These are phyloP conservation scores for Fukomys damarensis DNA, from an alignment of 2,113 vertebrate species.

Conservation along the genomic window DNA sequence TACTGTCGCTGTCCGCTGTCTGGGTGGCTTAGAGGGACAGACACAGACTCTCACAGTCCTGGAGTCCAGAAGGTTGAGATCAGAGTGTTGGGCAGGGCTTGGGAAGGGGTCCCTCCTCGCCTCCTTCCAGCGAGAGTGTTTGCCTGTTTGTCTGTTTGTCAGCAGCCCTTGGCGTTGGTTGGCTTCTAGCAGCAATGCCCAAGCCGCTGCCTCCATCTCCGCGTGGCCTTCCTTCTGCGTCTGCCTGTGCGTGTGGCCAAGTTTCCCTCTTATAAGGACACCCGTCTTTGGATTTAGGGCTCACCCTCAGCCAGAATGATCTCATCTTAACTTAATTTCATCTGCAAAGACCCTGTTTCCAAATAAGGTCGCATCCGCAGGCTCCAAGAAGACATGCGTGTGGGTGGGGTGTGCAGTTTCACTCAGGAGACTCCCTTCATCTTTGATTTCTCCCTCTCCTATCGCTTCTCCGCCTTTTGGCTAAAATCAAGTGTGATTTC, in stretches of 20 bases:
- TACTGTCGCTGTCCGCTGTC: not conserved
- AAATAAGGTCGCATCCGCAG: not conserved
- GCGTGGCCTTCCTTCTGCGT: not conserved
- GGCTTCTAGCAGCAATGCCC: not conserved
- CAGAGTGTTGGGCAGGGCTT: not conserved
- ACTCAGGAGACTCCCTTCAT: not conserved
- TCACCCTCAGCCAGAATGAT: not conserved
- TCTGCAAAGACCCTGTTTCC: conserved; percentile 7
- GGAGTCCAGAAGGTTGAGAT: not conserved
- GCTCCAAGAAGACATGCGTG: not conserved
- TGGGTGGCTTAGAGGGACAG: not conserved
- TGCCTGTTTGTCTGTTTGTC: not conserved
- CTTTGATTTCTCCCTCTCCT: not conserved
- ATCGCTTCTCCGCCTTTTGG: too few species aligned
- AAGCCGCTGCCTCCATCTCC: not conserved
- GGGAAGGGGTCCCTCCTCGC: not conserved
- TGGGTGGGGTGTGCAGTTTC: not conserved
- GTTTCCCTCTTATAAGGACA: not conserved
- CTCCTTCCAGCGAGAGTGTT: not conserved
- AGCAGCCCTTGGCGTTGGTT: not conserved
- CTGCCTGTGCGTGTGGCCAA: not conserved
- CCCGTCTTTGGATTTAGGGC: not conserved
- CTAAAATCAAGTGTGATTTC: too few species aligned
- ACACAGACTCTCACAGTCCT: not conserved
- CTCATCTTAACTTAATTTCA: not conserved